These are phyloP conservation scores for Allolobophora icterica DNA, from an alignment of 2,888 invertebrate species.

Conservation along the genomic window DNA sequence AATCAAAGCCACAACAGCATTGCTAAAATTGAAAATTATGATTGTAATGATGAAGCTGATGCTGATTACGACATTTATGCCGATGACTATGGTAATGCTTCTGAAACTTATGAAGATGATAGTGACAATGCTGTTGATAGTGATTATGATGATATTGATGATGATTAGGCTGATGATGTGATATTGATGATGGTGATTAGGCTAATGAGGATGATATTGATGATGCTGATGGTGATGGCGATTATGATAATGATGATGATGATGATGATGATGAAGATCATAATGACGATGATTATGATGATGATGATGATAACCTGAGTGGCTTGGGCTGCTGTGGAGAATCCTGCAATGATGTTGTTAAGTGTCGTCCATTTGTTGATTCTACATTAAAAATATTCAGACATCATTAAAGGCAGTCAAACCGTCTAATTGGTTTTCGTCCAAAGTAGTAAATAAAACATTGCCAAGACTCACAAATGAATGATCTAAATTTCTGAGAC, in stretches of 20 bases:
- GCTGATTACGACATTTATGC: not conserved
- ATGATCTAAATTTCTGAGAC: no score
- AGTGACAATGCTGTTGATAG: not conserved
- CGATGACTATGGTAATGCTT: not conserved
- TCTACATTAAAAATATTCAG: not conserved
- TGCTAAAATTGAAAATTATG: not conserved
- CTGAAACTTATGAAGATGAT: no score
- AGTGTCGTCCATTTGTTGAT: conserved; percentile 18
- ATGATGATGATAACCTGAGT: not conserved
- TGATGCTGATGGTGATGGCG: no score
- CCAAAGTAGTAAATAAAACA: no score
- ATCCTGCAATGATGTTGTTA: conserved; percentile 13
- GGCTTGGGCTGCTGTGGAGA: conserved; percentile 12
- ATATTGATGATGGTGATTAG: no score
- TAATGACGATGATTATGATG: not conserved
- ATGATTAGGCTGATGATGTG: no score
- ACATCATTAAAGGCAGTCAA: not conserved
- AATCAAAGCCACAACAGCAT: no score
- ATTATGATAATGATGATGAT: no score
- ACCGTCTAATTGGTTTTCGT: not conserved
- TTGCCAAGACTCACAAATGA: no score
- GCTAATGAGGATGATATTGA: no score
- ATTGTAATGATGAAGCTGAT: not conserved
- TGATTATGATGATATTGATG: not conserved
- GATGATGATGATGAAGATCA: no score